Base-by-base conservation (phyloP, 2,113 vertebrate genomes). In the Spea multiplicata region DNA sequence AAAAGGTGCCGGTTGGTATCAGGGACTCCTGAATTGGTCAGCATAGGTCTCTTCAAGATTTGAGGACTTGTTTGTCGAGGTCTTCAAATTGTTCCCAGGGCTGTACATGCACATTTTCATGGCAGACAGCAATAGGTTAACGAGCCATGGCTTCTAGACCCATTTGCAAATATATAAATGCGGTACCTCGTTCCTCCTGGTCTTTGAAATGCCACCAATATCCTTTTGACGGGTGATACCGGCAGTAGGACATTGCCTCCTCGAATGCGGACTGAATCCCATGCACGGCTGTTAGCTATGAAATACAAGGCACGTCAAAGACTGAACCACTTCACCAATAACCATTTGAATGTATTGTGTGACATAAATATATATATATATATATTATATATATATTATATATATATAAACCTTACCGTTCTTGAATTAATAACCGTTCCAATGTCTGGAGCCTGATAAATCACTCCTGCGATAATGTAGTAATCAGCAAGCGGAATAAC, bases 121-220 rank as follows among this genome's bases (percentile, higher is more conserved):
- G 30, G 30, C 30, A 30, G 30, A 30, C 30, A 30, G 30, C 30
- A 30, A 30, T 30, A 30, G 30, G 30, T 30, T n/a, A 30, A 30
- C 30, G 30, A 30, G 30, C 30, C 30, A 30, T 30, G 30, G 30
- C 30, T 30, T 30, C 30, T 30, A 30, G 30, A 30, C 30, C 30
- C 30, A 30, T 30, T 30, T 30, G 30, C 30, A 30, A 30, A 30
- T 1, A 30, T 30, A 30, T 30, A 30, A 30, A 30, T 30, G 30
- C 30, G 30, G 48, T 87, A 99, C 97, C 97, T 95, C 93, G 90
- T 77, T 99, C 97, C 69, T 99, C 97, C 55, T 99, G 96, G 78
- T 99, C 97, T 91, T 96, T 99, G 83, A 99, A 99, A 84, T 98
- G 95, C 97, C 97, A 99, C 97, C 96, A 99, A 85, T 99, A 99